phyloP scores from a whole-genome alignment of 2,797 vertebrate species.

The Oceanodroma leucorhoa region DNA sequence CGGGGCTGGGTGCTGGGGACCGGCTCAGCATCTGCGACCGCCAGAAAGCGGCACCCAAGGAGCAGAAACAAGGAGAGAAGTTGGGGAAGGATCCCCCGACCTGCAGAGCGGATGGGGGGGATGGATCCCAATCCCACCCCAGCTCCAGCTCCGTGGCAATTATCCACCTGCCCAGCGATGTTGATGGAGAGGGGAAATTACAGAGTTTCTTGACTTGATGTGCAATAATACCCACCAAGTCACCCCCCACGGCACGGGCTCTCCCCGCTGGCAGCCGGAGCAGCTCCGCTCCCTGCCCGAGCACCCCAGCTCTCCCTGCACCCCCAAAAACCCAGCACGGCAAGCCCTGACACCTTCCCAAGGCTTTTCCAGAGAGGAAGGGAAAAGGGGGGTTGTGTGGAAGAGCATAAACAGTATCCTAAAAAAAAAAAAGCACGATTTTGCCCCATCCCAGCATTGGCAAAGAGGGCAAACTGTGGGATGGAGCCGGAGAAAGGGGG shows the following conservation, averaged over 20 bases:
- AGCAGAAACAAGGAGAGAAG: background rate
- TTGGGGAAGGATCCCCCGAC: background rate
- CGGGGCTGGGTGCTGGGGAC: background rate
- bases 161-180: rapidly evolving
- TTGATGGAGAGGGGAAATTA: background rate
- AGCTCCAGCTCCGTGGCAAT: background rate
- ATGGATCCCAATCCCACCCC: background rate
- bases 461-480: background rate
- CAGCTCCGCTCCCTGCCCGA: rapidly evolving
- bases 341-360: background rate
- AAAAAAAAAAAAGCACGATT: background rate
- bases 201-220: background rate
- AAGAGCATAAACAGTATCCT: background rate
- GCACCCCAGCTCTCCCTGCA: background rate
- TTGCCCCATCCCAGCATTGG: background rate
- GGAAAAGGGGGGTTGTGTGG: background rate
- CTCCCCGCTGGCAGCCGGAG: background rate
- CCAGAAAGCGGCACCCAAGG: rapidly evolving
- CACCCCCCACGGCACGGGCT: rapidly evolving
- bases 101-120: rapidly evolving
- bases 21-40: background rate
- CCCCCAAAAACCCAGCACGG: background rate
- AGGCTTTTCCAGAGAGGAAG: background rate
- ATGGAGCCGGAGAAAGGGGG: background rate
- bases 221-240: background rate